Conservation (phyloP, 2,888 invertebrate species). For the Idaea aversata region DNA sequence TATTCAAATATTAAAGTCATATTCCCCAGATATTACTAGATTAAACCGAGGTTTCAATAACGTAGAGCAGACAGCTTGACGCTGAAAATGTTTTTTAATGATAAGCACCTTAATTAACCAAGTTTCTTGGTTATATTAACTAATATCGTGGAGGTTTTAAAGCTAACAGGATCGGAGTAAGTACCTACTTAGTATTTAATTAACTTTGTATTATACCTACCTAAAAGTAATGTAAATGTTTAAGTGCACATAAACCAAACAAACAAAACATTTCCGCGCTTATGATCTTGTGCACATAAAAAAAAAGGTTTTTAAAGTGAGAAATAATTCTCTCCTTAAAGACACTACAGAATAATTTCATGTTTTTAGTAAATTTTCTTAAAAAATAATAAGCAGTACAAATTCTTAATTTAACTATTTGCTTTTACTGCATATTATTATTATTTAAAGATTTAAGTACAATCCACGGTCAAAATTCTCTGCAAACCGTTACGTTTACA, state of each 20-base stretch:
- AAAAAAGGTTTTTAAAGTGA: background rate
- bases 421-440: too few relatives aligned
- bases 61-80: background rate
- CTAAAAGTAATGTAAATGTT: background rate
- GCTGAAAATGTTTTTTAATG: background rate
- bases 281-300: background rate
- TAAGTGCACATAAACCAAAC: background rate
- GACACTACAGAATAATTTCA: too few relatives aligned
- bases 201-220: background rate
- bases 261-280: background rate
- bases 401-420: too few relatives aligned
- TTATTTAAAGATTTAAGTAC: too few relatives aligned
- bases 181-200: background rate
- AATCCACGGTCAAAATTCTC: too few relatives aligned
- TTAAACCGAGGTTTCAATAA: slow-evolving; percentile 12
- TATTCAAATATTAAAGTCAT: background rate
- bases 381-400: too few relatives aligned
- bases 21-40: background rate
- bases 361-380: too few relatives aligned
- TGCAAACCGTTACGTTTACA: too few relatives aligned
- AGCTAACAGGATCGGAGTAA: background rate
- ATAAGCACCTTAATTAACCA: background rate
- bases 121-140: slow-evolving; percentile 1
- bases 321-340: too few relatives aligned
- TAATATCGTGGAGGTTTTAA: background rate